These are phyloP conservation scores for Drosophila hamatofila DNA, from an alignment of 2,888 invertebrate genomes.

Conservation along the genomic window DNA sequence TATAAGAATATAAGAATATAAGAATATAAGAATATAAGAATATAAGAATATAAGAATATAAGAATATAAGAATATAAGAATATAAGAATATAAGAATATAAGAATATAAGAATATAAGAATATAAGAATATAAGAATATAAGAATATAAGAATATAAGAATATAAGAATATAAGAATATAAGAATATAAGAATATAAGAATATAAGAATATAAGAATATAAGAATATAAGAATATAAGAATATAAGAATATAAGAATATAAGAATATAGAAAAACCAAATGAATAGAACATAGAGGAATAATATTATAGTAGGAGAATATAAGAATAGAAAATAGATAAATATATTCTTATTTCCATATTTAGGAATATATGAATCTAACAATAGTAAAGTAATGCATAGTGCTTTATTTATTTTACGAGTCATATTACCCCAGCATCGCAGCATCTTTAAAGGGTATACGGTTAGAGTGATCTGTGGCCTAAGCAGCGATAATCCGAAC, in stretches of 20 bases:
- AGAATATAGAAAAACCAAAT: background rate
- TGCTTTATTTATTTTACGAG: background rate
- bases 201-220: background rate
- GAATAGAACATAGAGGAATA: background rate
- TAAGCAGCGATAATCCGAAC: conserved; percentile 72
- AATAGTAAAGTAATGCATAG: no score
- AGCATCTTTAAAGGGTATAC: conserved; percentile 1
- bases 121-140: background rate
- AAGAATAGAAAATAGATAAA: background rate
- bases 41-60: no score
- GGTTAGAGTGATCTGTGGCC: conserved; percentile 32
- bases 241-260: conserved; percentile 1
- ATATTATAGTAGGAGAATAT: background rate
- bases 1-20: background rate
- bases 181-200: conserved; percentile 1
- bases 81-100: background rate
- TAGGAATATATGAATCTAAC: conserved; percentile 2
- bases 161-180: background rate
- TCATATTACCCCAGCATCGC: background rate
- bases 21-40: no score
- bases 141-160: no score
- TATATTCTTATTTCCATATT: background rate
- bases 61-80: conserved; percentile 4
- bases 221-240: background rate
- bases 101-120: background rate